Base-by-base conservation (phyloP, 2,888 invertebrate genomes). In the Spodoptera picta region DNA sequence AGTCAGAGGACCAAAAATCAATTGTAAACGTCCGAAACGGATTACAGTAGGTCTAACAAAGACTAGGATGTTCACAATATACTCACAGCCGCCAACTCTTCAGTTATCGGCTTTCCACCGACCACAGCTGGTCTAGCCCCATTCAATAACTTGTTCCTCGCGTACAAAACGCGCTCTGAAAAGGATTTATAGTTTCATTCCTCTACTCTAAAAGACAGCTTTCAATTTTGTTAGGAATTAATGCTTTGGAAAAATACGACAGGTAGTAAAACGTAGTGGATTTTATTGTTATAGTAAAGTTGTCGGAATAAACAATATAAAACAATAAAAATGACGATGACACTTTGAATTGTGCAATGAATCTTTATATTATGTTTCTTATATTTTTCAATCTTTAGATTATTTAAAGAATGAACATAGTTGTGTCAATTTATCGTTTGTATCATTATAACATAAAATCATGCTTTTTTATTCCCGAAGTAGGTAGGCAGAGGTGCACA, bases 61-160 rank as follows among this genome's bases (percentile, higher is more conserved):
- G 14, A 36, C 10, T 12, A 52, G 52, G 41, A 62, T 47, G 66
- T 65, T 45, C 19, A 59, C 55, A 68, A 60, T 62, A 60, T 62
- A 90, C 95, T 95, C 88, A 97, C 97, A 84, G 95, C 93, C 52
- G 97, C 97, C 69, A 95, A 87, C 65, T 96, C 95, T 60, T 95
- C 95, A 27, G 96, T 95, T 61, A 97, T 96, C 12, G 97, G 96
- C 49, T 88, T 94, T 3, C 97, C 97, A 47, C 95, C 96, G 55
- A 92, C 93, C 31, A 96, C 95, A 7, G 96, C 95, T 14, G 96
- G 93, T 74, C 92, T 94, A 1, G 90, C 82, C 0, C 94, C 93
- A 14, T 87, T 89, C 69, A 95, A 84, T 59, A 94, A 86, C 79
- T 95, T 95, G 79, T 92, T 95, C 56, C 96, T 90, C 24, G 96